phyloP scores from a whole-genome alignment of 1,140 invertebrate species.

The Pectinophora gossypiella region DNA sequence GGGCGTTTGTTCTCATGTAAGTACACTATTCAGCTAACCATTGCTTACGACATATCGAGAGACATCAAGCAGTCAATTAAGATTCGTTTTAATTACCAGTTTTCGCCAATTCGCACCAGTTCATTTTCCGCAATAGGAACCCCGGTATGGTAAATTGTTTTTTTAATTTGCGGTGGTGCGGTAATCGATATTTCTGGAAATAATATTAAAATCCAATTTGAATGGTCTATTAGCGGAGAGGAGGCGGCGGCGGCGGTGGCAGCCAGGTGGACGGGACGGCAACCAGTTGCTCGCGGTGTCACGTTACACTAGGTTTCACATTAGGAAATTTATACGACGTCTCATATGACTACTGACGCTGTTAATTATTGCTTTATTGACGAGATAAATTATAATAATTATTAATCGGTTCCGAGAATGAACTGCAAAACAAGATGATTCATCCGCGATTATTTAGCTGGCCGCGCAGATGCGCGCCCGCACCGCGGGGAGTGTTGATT shows the following conservation, averaged over 20 bases:
- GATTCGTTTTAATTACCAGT: too few species aligned
- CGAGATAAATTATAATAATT: constrained; percentile 69
- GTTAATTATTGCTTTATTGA: constrained; percentile 71
- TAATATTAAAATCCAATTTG: not conserved
- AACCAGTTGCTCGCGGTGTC: not conserved
- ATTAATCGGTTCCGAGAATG: constrained; percentile 65
- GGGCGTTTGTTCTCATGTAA: too few species aligned
- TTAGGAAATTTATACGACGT: constrained; percentile 71
- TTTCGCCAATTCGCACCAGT: not conserved
- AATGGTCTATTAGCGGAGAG: not conserved
- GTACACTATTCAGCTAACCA: too few species aligned
- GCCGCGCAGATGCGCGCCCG: constrained; percentile 38
- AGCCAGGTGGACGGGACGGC: too few species aligned
- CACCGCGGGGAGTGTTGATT: constrained; percentile 54
- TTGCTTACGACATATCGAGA: not conserved
- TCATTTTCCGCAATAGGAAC: not conserved
- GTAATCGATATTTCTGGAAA: not conserved
- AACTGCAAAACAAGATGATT: constrained; percentile 71
- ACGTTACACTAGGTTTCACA: constrained; percentile 54
- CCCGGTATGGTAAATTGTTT: too few species aligned
- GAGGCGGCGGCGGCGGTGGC: not conserved
- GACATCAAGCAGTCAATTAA: too few species aligned
- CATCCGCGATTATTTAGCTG: constrained; percentile 50
- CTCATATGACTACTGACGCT: constrained; percentile 63
- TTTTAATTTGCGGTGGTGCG: not conserved